phyloP scores from a whole-genome alignment of 2,113 vertebrate genomes.

The Triplophysa siluroides region DNA sequence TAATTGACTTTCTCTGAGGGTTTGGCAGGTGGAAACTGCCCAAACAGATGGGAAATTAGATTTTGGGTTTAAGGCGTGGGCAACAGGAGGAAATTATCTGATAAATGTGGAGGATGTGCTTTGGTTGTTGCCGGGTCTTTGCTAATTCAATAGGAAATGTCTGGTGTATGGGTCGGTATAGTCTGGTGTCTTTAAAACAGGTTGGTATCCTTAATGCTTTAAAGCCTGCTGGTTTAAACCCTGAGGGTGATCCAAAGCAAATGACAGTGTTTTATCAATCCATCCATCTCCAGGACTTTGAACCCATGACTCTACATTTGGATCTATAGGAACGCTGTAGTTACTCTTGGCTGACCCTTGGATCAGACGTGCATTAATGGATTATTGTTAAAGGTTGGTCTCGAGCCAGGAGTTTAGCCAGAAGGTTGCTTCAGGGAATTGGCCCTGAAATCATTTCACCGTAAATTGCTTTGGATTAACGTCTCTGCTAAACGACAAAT shows the following conservation, averaged over 20 bases:
- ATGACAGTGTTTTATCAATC: no score
- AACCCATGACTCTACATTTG: no score
- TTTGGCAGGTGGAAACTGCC: constrained; percentile 26
- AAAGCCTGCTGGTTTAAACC: no score
- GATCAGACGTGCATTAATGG: not conserved
- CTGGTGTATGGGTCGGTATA: not conserved
- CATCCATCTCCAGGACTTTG: no score
- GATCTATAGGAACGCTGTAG: not conserved
- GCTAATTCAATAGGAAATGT: not conserved
- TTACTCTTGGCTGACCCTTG: not conserved
- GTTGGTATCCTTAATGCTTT: no score
- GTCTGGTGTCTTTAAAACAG: not conserved
- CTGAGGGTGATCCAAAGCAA: no score
- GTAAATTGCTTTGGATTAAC: not conserved
- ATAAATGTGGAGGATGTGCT: not conserved
- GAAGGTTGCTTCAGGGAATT: not conserved
- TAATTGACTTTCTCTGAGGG: constrained; percentile 8
- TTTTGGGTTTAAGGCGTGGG: not conserved
- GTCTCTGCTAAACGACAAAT: not conserved
- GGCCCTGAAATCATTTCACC: not conserved
- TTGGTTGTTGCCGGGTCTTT: no score
- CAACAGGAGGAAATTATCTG: not conserved
- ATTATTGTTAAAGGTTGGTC: not conserved
- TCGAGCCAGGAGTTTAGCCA: not conserved
- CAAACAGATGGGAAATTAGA: constrained; percentile 38